phyloP scores from a whole-genome alignment of 2,888 invertebrate species.

The Ceratothoa steindachneri region DNA sequence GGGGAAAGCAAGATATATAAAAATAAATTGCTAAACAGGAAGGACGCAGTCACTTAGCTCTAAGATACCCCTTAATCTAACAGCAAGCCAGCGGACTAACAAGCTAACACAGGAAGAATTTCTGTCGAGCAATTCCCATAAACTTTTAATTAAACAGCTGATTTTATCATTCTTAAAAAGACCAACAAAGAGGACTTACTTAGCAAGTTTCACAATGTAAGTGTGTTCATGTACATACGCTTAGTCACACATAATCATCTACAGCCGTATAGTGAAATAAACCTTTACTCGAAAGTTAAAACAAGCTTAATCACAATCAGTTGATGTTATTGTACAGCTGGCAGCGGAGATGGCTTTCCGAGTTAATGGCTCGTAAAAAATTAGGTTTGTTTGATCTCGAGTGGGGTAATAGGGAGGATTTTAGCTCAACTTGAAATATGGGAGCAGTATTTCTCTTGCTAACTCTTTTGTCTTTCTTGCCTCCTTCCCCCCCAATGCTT shows the following conservation, averaged over 20 bases:
- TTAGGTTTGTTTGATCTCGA: conserved; percentile 36
- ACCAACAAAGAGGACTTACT: background rate
- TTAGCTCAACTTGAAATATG: conserved; percentile 34
- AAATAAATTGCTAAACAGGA: background rate
- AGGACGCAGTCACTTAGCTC: background rate
- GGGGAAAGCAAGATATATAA: background rate
- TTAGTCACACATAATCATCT: too few species aligned
- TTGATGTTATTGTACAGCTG: conserved; percentile 20
- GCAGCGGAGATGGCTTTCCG: conserved; percentile 22
- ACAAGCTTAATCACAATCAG: conserved; percentile 9
- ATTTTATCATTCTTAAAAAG: background rate
- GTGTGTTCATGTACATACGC: too few species aligned
- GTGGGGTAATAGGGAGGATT: conserved; percentile 32
- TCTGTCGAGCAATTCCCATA: background rate
- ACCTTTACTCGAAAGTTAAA: too few species aligned
- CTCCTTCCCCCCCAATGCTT: conserved; percentile 4
- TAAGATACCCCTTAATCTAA: background rate
- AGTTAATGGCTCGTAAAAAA: conserved; percentile 39
- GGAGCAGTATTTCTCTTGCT: conserved; percentile 18
- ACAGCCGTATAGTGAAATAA: too few species aligned
- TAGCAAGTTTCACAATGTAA: too few species aligned
- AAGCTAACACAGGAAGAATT: background rate
- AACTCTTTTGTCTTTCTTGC: background rate
- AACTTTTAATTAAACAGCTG: background rate
- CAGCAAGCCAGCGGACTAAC: background rate